Evolutionary conservation across 2,797 vertebrate species (phyloP).

Genomic region (Limosa lapponica): DNA sequence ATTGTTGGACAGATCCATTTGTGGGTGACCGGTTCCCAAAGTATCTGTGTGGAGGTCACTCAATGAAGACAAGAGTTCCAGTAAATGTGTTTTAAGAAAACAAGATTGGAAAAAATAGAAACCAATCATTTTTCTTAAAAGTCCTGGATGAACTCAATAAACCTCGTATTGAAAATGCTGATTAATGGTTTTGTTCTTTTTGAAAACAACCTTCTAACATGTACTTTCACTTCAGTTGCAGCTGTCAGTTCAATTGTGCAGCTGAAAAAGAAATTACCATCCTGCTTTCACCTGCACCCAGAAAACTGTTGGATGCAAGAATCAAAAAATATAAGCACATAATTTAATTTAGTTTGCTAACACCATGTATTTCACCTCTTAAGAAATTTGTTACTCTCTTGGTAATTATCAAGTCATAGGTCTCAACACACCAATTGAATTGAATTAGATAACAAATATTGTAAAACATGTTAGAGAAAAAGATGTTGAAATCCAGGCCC

Average conservation of each 20-base stretch:
- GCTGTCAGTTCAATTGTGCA: neutral
- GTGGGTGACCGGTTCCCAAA: neutral
- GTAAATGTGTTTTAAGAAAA: neutral
- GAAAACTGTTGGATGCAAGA: neutral
- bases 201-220: neutral
- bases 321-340: neutral
- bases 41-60: fast-evolving
- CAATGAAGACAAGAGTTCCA: neutral
- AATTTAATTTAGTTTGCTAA: neutral
- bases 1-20: neutral
- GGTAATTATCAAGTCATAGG: neutral
- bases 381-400: neutral
- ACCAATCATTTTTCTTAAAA: neutral
- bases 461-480: neutral
- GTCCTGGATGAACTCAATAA: neutral
- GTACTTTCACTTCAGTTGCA: neutral
- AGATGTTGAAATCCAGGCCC: neutral
- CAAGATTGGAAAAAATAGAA: neutral
- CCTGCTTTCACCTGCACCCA: neutral
- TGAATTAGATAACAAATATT: neutral
- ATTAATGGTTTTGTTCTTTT: neutral
- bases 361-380: neutral
- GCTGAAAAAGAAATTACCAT: neutral
- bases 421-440: neutral
- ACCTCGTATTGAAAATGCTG: neutral